Evolutionary conservation across 2,113 vertebrate species (phyloP), one percentile per base, ranked within the genome.

Genomic region (Cynopterus brachyotis): DNA sequence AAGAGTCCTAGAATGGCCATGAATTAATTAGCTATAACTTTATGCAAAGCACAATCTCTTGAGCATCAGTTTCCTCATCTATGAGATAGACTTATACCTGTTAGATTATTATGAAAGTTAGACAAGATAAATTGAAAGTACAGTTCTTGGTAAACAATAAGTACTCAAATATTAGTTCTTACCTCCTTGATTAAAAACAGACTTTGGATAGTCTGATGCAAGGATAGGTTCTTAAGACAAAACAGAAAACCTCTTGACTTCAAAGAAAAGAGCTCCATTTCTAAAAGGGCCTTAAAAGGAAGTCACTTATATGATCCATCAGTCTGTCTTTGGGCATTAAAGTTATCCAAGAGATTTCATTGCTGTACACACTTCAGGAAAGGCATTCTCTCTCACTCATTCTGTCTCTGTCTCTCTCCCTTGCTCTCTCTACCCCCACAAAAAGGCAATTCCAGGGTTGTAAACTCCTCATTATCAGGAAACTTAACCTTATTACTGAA

Each of bases 401-500:
- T 47, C 55, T 30, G 35, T 19, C 59, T 32, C 55, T 70, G 50
- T 16, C 55, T 42, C 62, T 22, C 50, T 53, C 47, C 12, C 45
- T 20, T 50, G 28, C 40, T 55, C 47, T 47, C 24, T 45, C 13
- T 76, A 24, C 26, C 45, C 69, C 26, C 66, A 9, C 40, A 42
- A 42, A n/a, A 7, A 55, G 83, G 76, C 5, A 87, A 67, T 97
- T 96, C 96, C 75, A 92, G 92, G 89, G 67, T 90, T 92, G 64
- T 73, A 95, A 96, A 94, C 42, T 90, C 75, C 9, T 96, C 76
- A 37, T 85, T 80, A 88, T 92, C 92, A 95, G 97, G 95, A 97
- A 97, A 96, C 70, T 76, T 92, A 91, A 81, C 83, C 78, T 84
- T 78, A 69, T 79, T 92, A 95, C 92, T 95, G 75, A 97, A 97